phyloP scores from a whole-genome alignment of 37 sponge, comb jelly and placozoan genomes.

The Spongilla lacustris region DNA sequence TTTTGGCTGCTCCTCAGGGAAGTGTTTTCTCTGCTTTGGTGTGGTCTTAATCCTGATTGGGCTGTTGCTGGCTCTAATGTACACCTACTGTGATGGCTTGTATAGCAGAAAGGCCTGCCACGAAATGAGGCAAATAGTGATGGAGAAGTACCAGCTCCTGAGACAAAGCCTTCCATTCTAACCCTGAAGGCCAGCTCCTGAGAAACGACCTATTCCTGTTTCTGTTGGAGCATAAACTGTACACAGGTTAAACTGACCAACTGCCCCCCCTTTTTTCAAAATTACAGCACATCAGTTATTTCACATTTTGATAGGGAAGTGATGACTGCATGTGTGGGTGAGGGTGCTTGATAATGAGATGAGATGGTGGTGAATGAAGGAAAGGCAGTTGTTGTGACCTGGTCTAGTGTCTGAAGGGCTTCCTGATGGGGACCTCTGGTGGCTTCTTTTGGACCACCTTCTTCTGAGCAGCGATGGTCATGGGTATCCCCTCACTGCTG shows the following conservation, averaged over 20 bases:
- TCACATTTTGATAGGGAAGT: not conserved
- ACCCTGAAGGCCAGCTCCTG: not conserved
- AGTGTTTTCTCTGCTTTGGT: not conserved
- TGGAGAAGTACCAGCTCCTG: not conserved
- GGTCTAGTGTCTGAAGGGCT: not conserved
- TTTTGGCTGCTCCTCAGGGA: not conserved
- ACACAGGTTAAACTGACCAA: no score
- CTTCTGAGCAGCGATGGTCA: conserved; percentile 54
- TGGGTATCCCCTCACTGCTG: conserved; percentile 22
- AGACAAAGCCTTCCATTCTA: not conserved
- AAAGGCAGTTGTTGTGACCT: not conserved
- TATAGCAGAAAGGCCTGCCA: not conserved
- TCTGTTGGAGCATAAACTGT: no score
- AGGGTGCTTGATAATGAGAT: not conserved
- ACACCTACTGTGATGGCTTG: not conserved
- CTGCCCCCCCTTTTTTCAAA: not conserved
- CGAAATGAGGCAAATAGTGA: not conserved
- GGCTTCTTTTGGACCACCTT: conserved; percentile 44
- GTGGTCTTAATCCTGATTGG: not conserved
- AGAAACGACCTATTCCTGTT: not conserved
- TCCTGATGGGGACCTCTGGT: not conserved
- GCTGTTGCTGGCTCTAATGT: not conserved
- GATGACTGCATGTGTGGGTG: not conserved
- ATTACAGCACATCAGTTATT: not conserved
- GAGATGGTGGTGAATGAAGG: no score